Evolutionary conservation across 2,888 invertebrate species (phyloP).

Genomic region (Hypena proboscidalis): DNA sequence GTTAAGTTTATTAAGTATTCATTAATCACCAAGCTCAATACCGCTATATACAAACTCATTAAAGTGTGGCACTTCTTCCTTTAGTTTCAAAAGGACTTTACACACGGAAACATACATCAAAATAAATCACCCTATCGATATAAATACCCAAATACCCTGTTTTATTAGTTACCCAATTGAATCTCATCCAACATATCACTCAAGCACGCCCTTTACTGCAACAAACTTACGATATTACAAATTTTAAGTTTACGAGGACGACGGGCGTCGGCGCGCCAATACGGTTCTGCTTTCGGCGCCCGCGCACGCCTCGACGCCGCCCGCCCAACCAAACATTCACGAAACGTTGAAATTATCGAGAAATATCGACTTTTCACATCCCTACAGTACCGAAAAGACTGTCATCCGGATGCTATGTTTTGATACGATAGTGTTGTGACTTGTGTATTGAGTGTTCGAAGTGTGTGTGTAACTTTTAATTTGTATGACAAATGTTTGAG

Average conservation of each 20-base stretch:
- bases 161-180: background rate
- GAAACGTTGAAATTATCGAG: conserved; percentile 27
- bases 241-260: conserved; percentile 66
- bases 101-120: no score
- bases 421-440: conserved; percentile 36
- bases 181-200: conserved; percentile 12
- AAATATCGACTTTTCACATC: conserved; percentile 16
- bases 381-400: background rate
- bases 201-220: conserved; percentile 55
- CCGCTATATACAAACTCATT: no score
- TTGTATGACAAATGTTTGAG: conserved; percentile 65
- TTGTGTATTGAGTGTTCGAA: conserved; percentile 3
- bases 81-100: no score
- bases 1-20: no score
- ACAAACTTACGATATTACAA: conserved; percentile 65
- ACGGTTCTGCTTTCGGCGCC: conserved; percentile 70
- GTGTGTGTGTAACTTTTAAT: background rate
- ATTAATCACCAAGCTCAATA: no score
- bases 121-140: no score
- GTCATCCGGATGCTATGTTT: background rate
- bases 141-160: background rate
- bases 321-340: conserved; percentile 64
- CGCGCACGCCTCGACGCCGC: conserved; percentile 79
- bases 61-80: no score
- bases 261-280: conserved; percentile 63